Percentiles rank a stretch among this genome's conserved stretches.
phyloP scores from a whole-genome alignment of 2,113 vertebrate species.

The Cygnus atratus region DNA sequence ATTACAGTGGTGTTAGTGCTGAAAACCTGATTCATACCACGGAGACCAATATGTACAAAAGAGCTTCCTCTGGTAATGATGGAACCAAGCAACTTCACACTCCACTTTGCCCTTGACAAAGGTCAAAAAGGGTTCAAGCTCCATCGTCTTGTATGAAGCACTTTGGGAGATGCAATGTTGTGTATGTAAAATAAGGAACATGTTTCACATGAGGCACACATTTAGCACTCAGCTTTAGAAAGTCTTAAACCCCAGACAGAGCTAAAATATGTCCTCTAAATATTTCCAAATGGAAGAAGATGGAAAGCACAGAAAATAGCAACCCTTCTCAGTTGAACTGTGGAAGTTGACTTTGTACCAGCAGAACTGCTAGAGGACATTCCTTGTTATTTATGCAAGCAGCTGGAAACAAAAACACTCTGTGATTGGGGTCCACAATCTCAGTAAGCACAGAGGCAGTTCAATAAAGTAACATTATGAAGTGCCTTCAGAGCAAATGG shows the following conservation, averaged over 20 bases:
- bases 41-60: neutral
- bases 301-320: neutral
- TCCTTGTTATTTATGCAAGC: neutral
- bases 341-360: neutral
- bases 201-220: neutral
- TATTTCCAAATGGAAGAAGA: neutral
- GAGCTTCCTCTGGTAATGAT: neutral
- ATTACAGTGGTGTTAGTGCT: neutral
- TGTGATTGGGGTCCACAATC: neutral
- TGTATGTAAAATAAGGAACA: neutral
- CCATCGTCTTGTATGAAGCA: neutral
- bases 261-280: neutral
- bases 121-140: neutral
- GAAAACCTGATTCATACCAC: neutral
- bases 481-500: neutral
- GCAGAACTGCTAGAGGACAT: neutral
- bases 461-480: neutral
- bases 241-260: neutral
- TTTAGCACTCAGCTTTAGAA: neutral
- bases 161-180: neutral
- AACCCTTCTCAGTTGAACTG: neutral
- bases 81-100: accelerated
- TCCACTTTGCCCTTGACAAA: neutral
- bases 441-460: neutral
- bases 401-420: neutral